Evolutionary conservation across 2,888 invertebrate genomes (phyloP).

Genomic region (Anorthoa munda): DNA sequence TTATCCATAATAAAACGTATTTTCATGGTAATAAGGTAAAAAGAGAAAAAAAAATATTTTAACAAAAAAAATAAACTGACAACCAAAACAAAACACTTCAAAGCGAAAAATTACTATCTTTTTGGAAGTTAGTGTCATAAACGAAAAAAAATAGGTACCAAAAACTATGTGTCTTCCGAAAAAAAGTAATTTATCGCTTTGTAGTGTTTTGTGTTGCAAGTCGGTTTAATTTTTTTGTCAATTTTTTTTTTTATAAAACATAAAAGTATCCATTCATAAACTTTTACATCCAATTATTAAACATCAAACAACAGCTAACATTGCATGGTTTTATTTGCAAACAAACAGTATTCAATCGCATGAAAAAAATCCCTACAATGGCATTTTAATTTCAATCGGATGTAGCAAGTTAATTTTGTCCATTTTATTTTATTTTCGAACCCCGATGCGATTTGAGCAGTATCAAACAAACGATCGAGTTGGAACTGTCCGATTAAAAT

Average conservation of each 20-base stretch:
- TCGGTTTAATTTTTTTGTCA: too few relatives aligned
- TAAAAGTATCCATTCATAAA: background rate
- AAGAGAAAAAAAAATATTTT: too few relatives aligned
- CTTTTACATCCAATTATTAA: background rate
- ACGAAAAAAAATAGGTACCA: too few relatives aligned
- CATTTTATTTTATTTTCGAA: conserved; percentile 57
- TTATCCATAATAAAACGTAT: too few relatives aligned
- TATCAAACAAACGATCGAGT: conserved; percentile 60
- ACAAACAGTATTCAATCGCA: conserved; percentile 8
- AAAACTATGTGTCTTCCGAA: too few relatives aligned
- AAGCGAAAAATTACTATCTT: too few relatives aligned
- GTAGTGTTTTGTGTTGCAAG: too few relatives aligned
- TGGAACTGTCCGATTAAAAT: conserved; percentile 69
- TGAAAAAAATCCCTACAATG: conserved; percentile 25
- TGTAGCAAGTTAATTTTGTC: conserved; percentile 54
- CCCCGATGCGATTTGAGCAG: conserved; percentile 49
- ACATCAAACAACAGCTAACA: background rate
- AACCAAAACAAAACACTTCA: too few relatives aligned
- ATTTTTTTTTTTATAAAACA: background rate
- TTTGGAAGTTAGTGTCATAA: too few relatives aligned
- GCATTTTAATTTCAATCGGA: conserved; percentile 52
- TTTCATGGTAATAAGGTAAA: too few relatives aligned
- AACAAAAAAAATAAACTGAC: too few relatives aligned
- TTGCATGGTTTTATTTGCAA: conserved; percentile 25
- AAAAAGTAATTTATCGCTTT: too few relatives aligned